phyloP scores from a whole-genome alignment of 2,113 vertebrate genomes.

The Pseudorhombus dupliciocellatus region DNA sequence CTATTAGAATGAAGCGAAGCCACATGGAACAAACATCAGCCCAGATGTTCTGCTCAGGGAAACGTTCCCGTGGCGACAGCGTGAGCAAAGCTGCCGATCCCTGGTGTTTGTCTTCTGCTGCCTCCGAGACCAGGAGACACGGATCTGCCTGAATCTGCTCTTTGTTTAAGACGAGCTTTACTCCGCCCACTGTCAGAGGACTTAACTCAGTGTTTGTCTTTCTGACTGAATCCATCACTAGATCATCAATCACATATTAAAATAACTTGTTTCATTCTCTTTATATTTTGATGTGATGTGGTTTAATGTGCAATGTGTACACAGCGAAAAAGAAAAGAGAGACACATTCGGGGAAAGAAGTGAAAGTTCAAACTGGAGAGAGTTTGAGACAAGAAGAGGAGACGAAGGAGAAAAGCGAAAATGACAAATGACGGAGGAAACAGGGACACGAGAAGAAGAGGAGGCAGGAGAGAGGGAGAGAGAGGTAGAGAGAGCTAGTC shows the following conservation, averaged over 20 bases:
- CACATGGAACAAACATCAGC: conserved; percentile 13
- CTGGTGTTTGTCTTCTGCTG: conserved; percentile 31
- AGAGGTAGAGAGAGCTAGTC: conserved; percentile 26
- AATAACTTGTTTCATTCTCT: too few species aligned
- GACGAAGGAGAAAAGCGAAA: conserved; percentile 16
- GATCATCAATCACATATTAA: too few species aligned
- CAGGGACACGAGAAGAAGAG: conserved; percentile 20
- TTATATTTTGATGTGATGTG: too few species aligned
- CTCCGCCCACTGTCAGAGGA: neutral
- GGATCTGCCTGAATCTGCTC: neutral
- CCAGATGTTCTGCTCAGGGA: conserved; percentile 32
- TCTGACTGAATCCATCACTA: too few species aligned
- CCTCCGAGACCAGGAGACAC: neutral
- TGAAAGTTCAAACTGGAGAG: neutral
- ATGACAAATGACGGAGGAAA: conserved; percentile 32
- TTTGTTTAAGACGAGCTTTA: neutral
- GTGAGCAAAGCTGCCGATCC: conserved; percentile 27
- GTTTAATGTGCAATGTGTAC: neutral
- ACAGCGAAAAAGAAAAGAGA: neutral
- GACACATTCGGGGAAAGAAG: neutral
- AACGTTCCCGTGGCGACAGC: conserved; percentile 11
- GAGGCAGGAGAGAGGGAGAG: conserved; percentile 31
- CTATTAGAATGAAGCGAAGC: neutral
- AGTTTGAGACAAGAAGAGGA: conserved; percentile 8
- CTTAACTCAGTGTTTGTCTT: neutral